Conservation (phyloP, 2,113 vertebrate species). For the Alouatta palliata region DNA sequence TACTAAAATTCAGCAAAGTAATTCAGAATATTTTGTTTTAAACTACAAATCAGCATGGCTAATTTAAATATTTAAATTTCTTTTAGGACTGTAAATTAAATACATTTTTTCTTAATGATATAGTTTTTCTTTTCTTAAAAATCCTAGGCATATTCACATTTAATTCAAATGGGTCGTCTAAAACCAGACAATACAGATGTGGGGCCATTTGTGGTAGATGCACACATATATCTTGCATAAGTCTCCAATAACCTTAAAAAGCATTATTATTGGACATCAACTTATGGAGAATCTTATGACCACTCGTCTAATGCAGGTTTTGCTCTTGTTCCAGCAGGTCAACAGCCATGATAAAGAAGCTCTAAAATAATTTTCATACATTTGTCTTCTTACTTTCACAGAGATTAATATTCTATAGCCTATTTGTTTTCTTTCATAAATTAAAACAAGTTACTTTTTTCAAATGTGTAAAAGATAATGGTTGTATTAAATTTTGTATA, state of each 20-base stretch:
- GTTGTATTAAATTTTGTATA: conserved; percentile 27
- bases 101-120: conserved; percentile 31
- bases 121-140: conserved; percentile 50
- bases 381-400: not conserved
- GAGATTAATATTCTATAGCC: not conserved
- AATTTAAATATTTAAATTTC: not conserved
- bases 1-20: conserved; percentile 42
- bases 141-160: conserved; percentile 88
- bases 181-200: conserved; percentile 86
- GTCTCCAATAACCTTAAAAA: conserved; percentile 85
- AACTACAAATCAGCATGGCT: conserved; percentile 9
- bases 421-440: conserved; percentile 46
- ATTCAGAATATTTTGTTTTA: conserved; percentile 29
- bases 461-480: not conserved
- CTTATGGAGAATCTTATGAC: not conserved
- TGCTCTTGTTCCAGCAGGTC: conserved; percentile 58
- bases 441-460: conserved; percentile 26
- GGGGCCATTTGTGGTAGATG: conserved; percentile 85
- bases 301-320: conserved; percentile 79
- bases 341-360: conserved; percentile 74
- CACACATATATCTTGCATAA: conserved; percentile 84
- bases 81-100: not conserved
- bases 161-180: conserved; percentile 85
- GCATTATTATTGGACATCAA: conserved; percentile 86
- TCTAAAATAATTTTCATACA: not conserved